Conservation (phyloP, 2,888 invertebrate species). For the Netelia virgata region DNA sequence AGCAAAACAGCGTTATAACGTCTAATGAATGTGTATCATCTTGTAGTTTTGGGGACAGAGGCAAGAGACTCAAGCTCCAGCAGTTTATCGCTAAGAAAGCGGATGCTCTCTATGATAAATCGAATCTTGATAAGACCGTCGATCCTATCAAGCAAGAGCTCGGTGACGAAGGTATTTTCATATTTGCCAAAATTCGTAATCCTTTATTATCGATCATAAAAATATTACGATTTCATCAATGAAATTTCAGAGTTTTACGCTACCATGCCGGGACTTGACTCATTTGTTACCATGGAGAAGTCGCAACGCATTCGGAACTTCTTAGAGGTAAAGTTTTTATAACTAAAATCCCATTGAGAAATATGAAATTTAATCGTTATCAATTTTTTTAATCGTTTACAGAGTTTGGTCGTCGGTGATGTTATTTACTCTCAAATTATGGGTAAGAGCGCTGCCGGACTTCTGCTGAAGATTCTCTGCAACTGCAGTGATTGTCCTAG, state of each 20-base stretch:
- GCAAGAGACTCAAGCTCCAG: conserved; percentile 93
- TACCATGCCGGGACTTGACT: conserved; percentile 94
- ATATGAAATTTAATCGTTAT: background rate
- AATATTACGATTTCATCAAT: conserved; percentile 8
- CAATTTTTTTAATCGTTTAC: conserved; percentile 54
- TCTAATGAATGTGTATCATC: conserved; percentile 29
- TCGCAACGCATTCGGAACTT: conserved; percentile 92
- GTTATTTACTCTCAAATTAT: conserved; percentile 92
- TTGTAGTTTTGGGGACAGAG: conserved; percentile 91
- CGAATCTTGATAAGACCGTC: conserved; percentile 80
- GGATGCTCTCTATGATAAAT: conserved; percentile 89
- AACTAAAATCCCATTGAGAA: conserved; percentile 58
- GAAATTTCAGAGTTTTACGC: conserved; percentile 90
- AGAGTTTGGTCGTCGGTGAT: conserved; percentile 87
- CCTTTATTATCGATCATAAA: background rate
- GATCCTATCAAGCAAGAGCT: conserved; percentile 83
- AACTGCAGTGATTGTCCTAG: conserved; percentile 92
- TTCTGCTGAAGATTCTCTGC: conserved; percentile 94
- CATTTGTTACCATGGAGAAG: conserved; percentile 93
- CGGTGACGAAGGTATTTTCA: conserved; percentile 87
- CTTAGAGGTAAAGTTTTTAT: conserved; percentile 88
- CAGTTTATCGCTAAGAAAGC: conserved; percentile 96
- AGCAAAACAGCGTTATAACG: background rate
- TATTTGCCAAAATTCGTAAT: conserved; percentile 5
- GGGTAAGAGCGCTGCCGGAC: conserved; percentile 90